phyloP scores from a whole-genome alignment of 2,888 invertebrate species.

The Liposcelis brunnea region DNA sequence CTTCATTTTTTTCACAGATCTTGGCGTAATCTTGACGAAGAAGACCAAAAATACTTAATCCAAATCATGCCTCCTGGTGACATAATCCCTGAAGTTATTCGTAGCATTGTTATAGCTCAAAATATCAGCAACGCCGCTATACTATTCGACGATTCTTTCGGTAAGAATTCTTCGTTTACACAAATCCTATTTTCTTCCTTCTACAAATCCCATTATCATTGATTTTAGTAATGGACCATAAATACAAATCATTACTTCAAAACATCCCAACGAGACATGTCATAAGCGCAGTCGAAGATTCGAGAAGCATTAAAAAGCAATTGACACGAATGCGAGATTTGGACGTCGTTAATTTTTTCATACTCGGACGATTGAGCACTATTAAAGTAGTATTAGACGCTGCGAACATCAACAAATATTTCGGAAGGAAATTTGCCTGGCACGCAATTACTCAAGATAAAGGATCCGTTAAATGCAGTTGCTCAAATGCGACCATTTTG shows the following conservation, averaged over 20 bases:
- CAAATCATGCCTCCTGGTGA: conserved; percentile 77
- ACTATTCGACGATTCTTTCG: conserved; percentile 72
- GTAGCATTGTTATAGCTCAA: conserved; percentile 61
- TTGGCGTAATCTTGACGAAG: conserved; percentile 56
- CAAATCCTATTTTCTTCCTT: conserved; percentile 6
- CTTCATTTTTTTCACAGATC: conserved; percentile 32
- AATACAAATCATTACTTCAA: conserved; percentile 75
- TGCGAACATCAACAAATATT: conserved; percentile 41
- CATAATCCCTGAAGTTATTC: conserved; percentile 63
- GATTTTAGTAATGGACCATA: conserved; percentile 71
- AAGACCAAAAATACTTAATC: conserved; percentile 56
- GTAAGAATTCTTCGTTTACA: conserved; percentile 34
- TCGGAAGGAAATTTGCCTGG: conserved; percentile 75
- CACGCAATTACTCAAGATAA: conserved; percentile 59
- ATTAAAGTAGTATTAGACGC: conserved; percentile 50
- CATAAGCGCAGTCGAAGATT: conserved; percentile 46
- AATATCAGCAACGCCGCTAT: conserved; percentile 86
- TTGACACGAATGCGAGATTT: conserved; percentile 54
- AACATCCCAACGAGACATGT: conserved; percentile 83
- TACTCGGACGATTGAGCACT: conserved; percentile 55
- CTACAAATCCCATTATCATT: conserved; percentile 5
- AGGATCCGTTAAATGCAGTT: conserved; percentile 53
- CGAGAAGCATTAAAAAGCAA: conserved; percentile 45
- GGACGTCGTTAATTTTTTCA: conserved; percentile 79
- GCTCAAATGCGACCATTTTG: conserved; percentile 59